phyloP scores from a whole-genome alignment of 1,140 invertebrate genomes.

The Lepidurus packardi region DNA sequence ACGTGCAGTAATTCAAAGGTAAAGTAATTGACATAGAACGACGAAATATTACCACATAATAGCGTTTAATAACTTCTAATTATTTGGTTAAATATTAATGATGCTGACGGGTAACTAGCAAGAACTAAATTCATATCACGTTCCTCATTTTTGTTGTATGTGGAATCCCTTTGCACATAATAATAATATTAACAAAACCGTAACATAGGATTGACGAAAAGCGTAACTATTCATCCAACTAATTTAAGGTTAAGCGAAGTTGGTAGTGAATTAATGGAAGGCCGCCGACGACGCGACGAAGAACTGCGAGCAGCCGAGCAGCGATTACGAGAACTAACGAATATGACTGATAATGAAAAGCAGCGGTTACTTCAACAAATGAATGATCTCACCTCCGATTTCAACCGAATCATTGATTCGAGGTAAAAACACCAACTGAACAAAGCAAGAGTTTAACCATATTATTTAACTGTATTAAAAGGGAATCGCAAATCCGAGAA shows the following conservation, averaged over 20 bases:
- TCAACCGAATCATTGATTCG: background rate
- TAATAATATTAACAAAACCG: no score
- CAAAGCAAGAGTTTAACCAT: background rate
- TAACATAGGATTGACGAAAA: background rate
- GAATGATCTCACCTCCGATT: background rate
- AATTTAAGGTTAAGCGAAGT: background rate
- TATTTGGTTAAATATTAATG: background rate
- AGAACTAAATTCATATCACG: no score
- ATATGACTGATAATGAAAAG: slow-evolving; percentile 8
- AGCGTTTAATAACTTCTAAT: background rate
- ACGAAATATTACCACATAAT: background rate
- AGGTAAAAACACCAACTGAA: background rate
- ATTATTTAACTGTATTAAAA: background rate
- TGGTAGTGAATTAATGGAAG: slow-evolving; percentile 5
- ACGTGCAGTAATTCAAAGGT: background rate
- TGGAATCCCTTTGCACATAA: no score
- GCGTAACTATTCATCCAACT: background rate
- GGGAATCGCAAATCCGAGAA: background rate
- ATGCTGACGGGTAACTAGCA: no score
- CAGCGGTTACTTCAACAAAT: slow-evolving; percentile 9
- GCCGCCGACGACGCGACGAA: background rate
- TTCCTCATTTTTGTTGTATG: no score
- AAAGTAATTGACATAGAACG: background rate
- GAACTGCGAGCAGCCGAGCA: background rate
- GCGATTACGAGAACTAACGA: background rate